Base-by-base conservation (phyloP, 35 echinoderm and acorn worm genomes). In the Apostichopus parvimensis region DNA sequence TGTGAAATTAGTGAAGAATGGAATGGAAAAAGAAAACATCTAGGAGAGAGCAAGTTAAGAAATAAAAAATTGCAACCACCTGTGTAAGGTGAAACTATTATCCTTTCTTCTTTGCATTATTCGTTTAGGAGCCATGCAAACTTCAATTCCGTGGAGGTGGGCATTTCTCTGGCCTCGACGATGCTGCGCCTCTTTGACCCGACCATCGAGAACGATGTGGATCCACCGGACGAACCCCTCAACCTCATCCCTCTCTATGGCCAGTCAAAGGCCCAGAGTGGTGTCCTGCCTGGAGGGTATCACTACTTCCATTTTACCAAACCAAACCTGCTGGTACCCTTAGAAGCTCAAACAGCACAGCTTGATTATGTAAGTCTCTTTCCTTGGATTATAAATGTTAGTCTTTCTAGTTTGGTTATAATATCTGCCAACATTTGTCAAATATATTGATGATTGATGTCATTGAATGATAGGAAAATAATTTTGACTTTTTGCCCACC, bases 131-230 rank as follows among this genome's bases (percentile, higher is more conserved):
- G 94, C 5, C 96, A 98, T 73, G 55, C 80, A 76, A 98, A 98
- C 85, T 98, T 98, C 90, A 98, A 98, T 85, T 95, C 96, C 13
- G 93, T 93, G 90, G 96, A 98, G 78, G 94, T 95, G 17, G 96
- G 96, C 4, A 34, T 93, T 2, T 93, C 92, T 61, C 77, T 98
- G 77, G 96, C 96, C 14, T 87, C 94, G 45, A 98, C 94, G 28
- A 98, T 98, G 96, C 84, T 98, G 20, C 82, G 90, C 25, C 90
- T 98, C 6, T 98, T 98, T 94, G 96, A 98, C 79, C 96, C 96
- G 8, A 98, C 96, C 73, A 78, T 98, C 13, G 96, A 98, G 86
- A 95, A 93, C 70, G 91, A 95, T 84, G 13, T 79, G 1, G 58
- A 54, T 14, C 96, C 96, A 13, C 96, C 96, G 4, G 82, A 80